A percentile compares a stretch with the other conserved stretches of the same genome.
phyloP scores from a whole-genome alignment of 2,797 vertebrate genomes.

The Acrossocheilus fasciatus region DNA sequence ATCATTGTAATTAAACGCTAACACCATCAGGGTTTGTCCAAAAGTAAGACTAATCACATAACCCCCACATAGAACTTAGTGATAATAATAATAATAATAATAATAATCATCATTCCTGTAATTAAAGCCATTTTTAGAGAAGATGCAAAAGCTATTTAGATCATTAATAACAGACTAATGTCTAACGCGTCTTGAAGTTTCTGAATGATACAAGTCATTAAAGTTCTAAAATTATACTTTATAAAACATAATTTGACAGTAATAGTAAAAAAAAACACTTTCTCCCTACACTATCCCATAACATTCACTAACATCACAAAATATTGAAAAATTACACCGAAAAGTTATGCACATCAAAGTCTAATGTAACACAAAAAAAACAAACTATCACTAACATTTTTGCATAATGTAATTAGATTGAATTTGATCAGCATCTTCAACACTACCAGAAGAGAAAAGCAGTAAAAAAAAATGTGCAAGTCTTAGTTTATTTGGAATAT shows the following conservation, averaged over 20 bases:
- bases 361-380: background rate
- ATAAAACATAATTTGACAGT: background rate
- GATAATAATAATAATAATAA: background rate
- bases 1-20: constrained; percentile 67
- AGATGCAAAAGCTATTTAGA: background rate
- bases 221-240: background rate
- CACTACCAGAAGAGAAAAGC: background rate
- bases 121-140: background rate
- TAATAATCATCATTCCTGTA: background rate
- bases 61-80: background rate
- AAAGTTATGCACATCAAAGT: background rate
- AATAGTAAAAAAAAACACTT: background rate
- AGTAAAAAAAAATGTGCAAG: too few species aligned
- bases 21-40: constrained; percentile 56
- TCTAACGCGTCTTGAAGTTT: too few species aligned
- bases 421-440: background rate
- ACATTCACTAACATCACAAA: background rate
- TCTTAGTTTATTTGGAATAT: background rate
- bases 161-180: background rate
- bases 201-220: background rate
- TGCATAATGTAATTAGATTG: background rate
- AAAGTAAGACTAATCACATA: constrained; percentile 40
- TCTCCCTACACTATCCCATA: background rate
- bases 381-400: too few species aligned
- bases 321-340: background rate